Base-by-base conservation (phyloP, 2,888 invertebrate species). In the Tetragonisca angustula region DNA sequence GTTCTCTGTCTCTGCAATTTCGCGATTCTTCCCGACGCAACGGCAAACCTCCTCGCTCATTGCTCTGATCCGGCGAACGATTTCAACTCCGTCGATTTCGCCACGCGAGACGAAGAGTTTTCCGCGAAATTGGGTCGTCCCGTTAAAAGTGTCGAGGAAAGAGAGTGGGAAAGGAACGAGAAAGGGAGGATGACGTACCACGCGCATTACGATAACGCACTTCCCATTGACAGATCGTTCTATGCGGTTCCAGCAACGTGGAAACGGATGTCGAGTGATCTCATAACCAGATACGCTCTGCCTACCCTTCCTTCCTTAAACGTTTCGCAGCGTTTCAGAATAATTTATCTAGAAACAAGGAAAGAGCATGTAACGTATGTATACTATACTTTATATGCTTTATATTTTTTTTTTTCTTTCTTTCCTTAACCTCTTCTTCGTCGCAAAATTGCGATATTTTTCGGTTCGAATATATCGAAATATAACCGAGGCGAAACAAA, bases 211-310 rank as follows among this genome's bases (percentile, higher is more conserved):
- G 94, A 94, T 94, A 94, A 93, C 91, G 91, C 90, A 94, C 93
- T 94, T 94, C 94, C 94, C 93, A 94, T 93, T 93, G 93, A 92
- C 93, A 92, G 93, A 87, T 91, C 81, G 85, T 88, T 86, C 87
- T 83, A 78, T 88, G 83, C 85, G 32, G 69, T 73, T 73, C 68
- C 90, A 88, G 88, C 87, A 88, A 81, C 89, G 87, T 88, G 85
- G 89, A 92, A 93, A 93, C 94, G 94, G 90, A 92, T 86, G 89
- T 89, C 88, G 88, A 89, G 87, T 88, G 93, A 93, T 93, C 92
- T 93, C 90, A 90, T 90, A 90, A 88, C 74, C 86, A 89, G 92
- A 93, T 93, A 91, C 85, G 83, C 81, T 62, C 78, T 82, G 74
- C 78, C 88, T 82, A 79, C 70, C 80, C 82, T 77, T 84, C 81